Evolutionary conservation across 2,797 vertebrate genomes (phyloP).

Genomic region (Tauraco hartlaubi): DNA sequence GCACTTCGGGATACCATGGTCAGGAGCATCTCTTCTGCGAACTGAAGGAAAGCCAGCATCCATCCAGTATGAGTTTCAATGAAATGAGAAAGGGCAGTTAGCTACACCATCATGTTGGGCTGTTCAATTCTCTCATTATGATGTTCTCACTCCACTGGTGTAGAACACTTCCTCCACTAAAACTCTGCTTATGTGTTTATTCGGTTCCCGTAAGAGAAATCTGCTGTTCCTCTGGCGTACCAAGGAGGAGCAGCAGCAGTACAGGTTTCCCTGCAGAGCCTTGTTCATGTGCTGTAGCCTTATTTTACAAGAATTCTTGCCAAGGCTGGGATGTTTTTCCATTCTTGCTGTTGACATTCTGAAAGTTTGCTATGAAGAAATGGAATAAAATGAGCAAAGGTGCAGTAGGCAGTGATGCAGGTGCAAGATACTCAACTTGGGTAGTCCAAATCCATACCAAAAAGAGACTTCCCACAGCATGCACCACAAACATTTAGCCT

Average conservation of each 20-base stretch:
- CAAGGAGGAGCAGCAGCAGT: accelerated
- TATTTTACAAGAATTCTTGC: background rate
- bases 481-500: background rate
- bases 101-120: background rate
- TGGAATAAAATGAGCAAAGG: background rate
- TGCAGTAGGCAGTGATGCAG: background rate
- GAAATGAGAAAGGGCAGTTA: background rate
- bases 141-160: background rate
- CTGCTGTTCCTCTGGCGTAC: background rate
- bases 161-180: background rate
- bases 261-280: background rate
- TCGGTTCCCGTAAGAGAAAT: background rate
- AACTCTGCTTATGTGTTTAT: background rate
- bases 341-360: background rate
- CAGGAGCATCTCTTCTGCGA: background rate
- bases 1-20: background rate
- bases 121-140: background rate
- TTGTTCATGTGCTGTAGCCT: background rate
- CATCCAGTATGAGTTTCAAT: background rate
- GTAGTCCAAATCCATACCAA: background rate
- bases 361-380: background rate
- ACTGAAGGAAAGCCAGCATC: background rate
- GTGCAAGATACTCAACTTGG: background rate
- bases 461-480: background rate
- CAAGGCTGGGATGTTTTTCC: background rate